Base-by-base conservation (phyloP, 2,888 invertebrate species). In the Andrena flavipes region DNA sequence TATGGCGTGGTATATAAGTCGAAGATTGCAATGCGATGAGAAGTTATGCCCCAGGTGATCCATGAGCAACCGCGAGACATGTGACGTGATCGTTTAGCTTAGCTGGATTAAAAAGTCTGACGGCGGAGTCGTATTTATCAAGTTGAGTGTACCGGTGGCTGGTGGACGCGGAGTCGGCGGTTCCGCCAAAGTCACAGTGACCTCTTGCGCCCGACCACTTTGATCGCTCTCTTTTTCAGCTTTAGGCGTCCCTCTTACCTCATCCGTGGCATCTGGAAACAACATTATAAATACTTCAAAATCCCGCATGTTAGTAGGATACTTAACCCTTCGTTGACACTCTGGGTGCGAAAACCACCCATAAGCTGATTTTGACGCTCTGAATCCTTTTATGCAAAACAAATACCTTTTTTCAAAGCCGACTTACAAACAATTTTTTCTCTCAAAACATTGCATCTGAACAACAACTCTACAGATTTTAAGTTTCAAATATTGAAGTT, bases 161-260 rank as follows among this genome's bases (percentile, higher is more conserved):
- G 88, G 73, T 82, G 80, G 64, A 72, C 70, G 80, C n/a, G 81
- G 56, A n/a, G 73, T 48, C 72, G 92, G 91, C n/a, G 92, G 91
- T 68, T 92, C 91, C 56, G 93, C 89, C 71, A 93, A 75, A 4
- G 92, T 90, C 35, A 92, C 91, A 30, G 92, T 92, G 68, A 93
- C 78, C 84, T 93, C 93, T 87, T 93, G 93, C 8, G 93, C 92
- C 84, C 90, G 89, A 76, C 89, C 88, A 76, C 89, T 92, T 77
- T 93, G 93, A 88, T 93, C 93, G 35, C 73, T 67, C 20, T 80
- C 81, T 56, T 78, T 73, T 2, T 51, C 72, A 5, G 63, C 0
- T 63, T 68, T 67, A 29, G 65, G n/a, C 16, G 51, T 4, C 48
- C 70, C 77, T 16, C 74, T 70, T 35, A 51, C 42, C 68, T 64